Evolutionary conservation across 2,888 invertebrate genomes (phyloP), one percentile per base, ranked within the genome.

Genomic region (Coremacera marginata): DNA sequence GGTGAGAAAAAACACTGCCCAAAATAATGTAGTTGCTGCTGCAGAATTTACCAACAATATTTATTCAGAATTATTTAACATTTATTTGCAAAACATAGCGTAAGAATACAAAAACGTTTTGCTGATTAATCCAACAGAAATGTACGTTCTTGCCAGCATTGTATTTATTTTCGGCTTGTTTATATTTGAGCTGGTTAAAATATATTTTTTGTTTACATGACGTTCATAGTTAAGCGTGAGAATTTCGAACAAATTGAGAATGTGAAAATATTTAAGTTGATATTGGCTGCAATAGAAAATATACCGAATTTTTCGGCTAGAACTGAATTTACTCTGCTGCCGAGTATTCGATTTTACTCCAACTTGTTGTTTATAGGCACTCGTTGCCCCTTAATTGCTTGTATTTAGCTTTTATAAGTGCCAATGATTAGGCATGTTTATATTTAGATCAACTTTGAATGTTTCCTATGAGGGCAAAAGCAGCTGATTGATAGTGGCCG

Each of bases 131-230:
- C 27, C 14, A 51, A 8, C 52, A 31, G 27, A n/a, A 22, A 73
- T 73, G 27, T 51, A 11, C 51, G 52, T 49, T 34, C 19, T 55
- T 19, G 55, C 31, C 73, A 34, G 63, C 51, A 51, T n/a, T 19
- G 3, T 34, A 51, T 51, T 51, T 51, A 73, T 63, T 71, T 63
- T 63, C 51, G 34, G 7, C 19, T 52, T 73, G 73, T 73, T 73
- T 73, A 73, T 52, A 73, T 63, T 51, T 51, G 1, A 14, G 52
- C 63, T n/a, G 5, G 51, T 62, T 51, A 73, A 73, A 62, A 63
- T 19, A 49, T 63, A 19, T 63, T 51, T 63, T 73, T 44, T 44
- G 73, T 73, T 73, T 73, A 73, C 52, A 49, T 37, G 52, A 51
- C 51, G n/a, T n/a, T 57, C 37, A 11, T 25, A 8, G 22, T 34